Evolutionary conservation across 64 coral and sea anemone genomes (phyloP).

Genomic region (Acropora tenuis): DNA sequence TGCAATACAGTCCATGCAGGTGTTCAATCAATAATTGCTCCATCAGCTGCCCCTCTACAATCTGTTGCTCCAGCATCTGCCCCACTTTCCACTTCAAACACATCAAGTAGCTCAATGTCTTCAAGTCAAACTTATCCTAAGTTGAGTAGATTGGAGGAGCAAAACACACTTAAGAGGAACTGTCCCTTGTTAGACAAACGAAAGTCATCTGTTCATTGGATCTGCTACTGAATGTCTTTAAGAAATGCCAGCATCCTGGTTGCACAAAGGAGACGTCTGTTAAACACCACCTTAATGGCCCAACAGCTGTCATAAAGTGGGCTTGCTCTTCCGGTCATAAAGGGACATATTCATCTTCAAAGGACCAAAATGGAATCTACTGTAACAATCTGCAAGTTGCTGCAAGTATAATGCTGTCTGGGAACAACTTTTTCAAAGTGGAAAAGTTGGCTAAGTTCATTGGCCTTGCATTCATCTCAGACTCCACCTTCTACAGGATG

Average conservation of each 20-base stretch:
- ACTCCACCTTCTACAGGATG: neutral
- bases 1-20: too few relatives aligned
- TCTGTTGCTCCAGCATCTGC: neutral
- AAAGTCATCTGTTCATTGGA: neutral
- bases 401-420: neutral
- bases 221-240: constrained; percentile 2
- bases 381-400: neutral
- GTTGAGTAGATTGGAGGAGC: constrained; percentile 8
- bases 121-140: constrained; percentile 1
- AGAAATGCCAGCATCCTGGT: constrained; percentile 17
- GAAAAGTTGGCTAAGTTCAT: neutral
- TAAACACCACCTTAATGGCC: neutral
- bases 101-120: neutral
- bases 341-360: neutral
- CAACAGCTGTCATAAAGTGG: too few relatives aligned
- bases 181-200: neutral
- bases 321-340: neutral
- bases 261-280: neutral
- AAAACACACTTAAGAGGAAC: neutral
- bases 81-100: neutral
- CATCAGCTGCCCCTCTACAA: neutral
- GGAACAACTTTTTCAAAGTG: neutral
- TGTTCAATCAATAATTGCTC: too few relatives aligned
- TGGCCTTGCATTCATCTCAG: neutral
- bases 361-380: neutral